phyloP scores from a whole-genome alignment of 1,140 invertebrate genomes.

The Drosophila willistoni region DNA sequence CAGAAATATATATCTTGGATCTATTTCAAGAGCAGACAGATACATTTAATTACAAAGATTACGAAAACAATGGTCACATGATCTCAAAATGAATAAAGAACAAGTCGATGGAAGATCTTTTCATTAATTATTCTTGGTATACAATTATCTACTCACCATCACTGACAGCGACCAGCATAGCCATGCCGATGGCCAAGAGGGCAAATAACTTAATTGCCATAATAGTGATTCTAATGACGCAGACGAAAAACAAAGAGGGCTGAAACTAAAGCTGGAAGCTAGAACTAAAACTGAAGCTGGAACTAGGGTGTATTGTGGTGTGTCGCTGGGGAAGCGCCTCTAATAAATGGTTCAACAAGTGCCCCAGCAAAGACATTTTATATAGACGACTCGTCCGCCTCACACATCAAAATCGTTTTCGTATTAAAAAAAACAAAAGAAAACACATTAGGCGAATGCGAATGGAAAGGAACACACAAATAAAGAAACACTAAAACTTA shows the following conservation, averaged over 20 bases:
- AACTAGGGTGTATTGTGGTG: conserved; percentile 24
- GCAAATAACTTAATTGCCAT: conserved; percentile 70
- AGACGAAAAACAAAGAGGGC: not conserved
- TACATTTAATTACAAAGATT: too few species aligned
- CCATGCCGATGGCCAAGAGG: conserved; percentile 59
- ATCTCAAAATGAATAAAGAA: too few species aligned
- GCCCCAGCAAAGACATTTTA: conserved; percentile 74
- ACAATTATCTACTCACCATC: conserved; percentile 54
- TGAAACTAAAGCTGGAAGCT: not conserved
- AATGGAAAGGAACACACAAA: not conserved
- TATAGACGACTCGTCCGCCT: conserved; percentile 29
- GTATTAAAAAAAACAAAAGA: conserved; percentile 28
- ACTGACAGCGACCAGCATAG: conserved; percentile 46
- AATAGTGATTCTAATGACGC: conserved; percentile 8
- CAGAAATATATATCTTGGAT: too few species aligned
- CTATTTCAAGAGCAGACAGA: too few species aligned
- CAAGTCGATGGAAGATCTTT: too few species aligned
- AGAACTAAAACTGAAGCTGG: not conserved
- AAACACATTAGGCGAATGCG: conserved; percentile 25
- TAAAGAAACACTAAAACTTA: conserved; percentile 3
- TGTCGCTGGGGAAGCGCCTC: conserved; percentile 65
- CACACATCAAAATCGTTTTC: conserved; percentile 54
- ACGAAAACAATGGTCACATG: too few species aligned
- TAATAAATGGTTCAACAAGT: conserved; percentile 69
- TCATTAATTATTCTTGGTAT: not conserved